A percentile compares a stretch with the other conserved stretches of the same genome.
These are phyloP conservation scores for Heloderma charlesbogerti DNA, from an alignment of 2,113 vertebrate genomes.

Conservation along the genomic window DNA sequence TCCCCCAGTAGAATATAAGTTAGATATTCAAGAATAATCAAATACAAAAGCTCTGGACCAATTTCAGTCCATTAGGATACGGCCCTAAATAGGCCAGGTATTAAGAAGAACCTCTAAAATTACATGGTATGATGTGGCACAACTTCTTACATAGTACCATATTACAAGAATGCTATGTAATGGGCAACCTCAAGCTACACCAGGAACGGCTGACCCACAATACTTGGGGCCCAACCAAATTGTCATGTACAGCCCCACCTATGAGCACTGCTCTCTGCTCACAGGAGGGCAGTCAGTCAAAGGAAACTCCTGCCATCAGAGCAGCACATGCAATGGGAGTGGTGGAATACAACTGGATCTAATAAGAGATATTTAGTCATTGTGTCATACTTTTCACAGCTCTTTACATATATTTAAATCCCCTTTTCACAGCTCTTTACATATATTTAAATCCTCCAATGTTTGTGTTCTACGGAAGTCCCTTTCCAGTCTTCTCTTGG, in stretches of 20 bases:
- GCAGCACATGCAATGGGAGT: not conserved
- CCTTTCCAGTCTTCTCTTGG: not conserved
- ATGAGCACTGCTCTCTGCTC: not conserved
- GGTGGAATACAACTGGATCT: not conserved
- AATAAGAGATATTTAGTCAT: not conserved
- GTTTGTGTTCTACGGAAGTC: not conserved
- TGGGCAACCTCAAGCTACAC: not conserved
- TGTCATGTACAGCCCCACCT: not conserved
- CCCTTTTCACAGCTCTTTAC: not conserved
- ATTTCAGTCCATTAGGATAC: not conserved
- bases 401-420: not conserved
- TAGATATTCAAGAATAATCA: not conserved
- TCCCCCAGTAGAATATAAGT: not conserved
- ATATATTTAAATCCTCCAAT: not conserved
- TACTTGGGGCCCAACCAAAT: not conserved
- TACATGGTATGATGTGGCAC: not conserved
- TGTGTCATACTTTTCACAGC: not conserved
- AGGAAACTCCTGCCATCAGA: not conserved
- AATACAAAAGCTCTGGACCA: not conserved
- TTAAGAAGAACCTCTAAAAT: not conserved
- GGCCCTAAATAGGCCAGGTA: not conserved
- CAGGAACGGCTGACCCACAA: not conserved
- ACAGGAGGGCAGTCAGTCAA: not conserved
- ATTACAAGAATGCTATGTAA: not conserved
- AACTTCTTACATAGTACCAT: not conserved